Base-by-base conservation (phyloP, 2,113 vertebrate genomes). In the Callaeas wilsoni region DNA sequence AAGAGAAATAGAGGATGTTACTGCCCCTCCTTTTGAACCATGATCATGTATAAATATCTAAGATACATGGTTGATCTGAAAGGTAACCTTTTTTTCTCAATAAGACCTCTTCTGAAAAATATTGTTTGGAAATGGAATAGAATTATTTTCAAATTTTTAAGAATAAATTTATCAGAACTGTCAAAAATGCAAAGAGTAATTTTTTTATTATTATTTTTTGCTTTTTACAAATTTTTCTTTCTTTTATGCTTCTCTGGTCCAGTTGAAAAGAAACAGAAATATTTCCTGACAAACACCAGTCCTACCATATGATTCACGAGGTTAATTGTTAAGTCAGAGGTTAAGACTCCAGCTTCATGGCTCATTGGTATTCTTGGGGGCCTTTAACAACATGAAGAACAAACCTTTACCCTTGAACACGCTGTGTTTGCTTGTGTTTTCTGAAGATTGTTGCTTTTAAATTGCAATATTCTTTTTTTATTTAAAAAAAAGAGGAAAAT, bases 131-230 rank as follows among this genome's bases (percentile, higher is more conserved):
- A 94, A 89, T 93, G 17, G 39, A 86, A 59, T 62, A 91, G n/a
- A 91, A 78, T 93, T 76, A 89, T 93, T 93, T 93, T 83, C 35
- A 77, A 4, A 37, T 94, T 95, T 92, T 89, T 67, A 68, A 96
- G 49, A 97, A 97, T 95, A 96, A 97, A 96, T 87, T 71, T 37
- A 46, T 26, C 56, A 77, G 50, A 91, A 69, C 13, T 90, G 19
- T 56, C 67, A 64, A 91, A 89, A 87, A 90, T 42, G 46, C 47
- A 22, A n/a, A 90, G 83, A 91, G 52, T 77, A 69, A 23, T 20
- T 35, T 30, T 25, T 13, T 47, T 26, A 27, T n/a, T 57, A 25
- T 11, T 20, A 6, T 30, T 57, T 47, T 26, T 44, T 70, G 10
- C 27, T 84, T 77, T 80, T 52, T 69, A 49, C 26, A 47, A 42